A percentile compares a stretch with the other conserved stretches of the same genome.
Evolutionary conservation across 2,888 invertebrate genomes (phyloP).

Genomic region (Hipparchia semele): DNA sequence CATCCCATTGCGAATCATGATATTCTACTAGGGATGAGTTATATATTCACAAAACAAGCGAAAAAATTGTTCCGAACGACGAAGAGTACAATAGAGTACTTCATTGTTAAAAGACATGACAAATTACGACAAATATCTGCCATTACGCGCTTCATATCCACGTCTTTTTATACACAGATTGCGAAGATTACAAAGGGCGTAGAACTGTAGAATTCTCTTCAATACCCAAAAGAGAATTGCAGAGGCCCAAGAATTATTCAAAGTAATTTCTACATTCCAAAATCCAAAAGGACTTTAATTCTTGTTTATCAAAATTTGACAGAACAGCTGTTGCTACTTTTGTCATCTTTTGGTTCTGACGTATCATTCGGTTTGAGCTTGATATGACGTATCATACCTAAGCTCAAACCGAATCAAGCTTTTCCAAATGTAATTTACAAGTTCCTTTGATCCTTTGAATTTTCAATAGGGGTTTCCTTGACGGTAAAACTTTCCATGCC

Average conservation of each 20-base stretch:
- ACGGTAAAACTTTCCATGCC: background rate
- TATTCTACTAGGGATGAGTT: background rate
- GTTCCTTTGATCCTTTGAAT: background rate
- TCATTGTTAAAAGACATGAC: too few relatives aligned
- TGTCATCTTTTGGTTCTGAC: background rate
- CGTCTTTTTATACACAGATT: too few relatives aligned
- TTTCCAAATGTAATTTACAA: background rate
- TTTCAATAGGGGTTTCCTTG: background rate
- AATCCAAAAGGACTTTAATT: background rate
- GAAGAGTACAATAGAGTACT: too few relatives aligned
- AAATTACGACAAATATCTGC: too few relatives aligned
- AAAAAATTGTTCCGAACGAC: too few relatives aligned
- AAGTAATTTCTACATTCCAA: background rate
- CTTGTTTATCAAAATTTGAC: background rate
- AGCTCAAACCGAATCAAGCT: background rate
- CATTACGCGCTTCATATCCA: too few relatives aligned
- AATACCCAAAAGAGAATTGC: background rate
- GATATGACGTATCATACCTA: background rate
- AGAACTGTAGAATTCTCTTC: background rate
- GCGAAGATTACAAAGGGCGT: too few relatives aligned
- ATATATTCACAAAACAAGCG: too few relatives aligned
- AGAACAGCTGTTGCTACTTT: background rate
- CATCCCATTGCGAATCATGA: background rate
- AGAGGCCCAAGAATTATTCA: background rate
- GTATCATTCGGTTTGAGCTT: background rate